Percentiles rank a stretch among this genome's conserved stretches.
Conservation (phyloP, 2,888 invertebrate species). For the Timema podura region DNA sequence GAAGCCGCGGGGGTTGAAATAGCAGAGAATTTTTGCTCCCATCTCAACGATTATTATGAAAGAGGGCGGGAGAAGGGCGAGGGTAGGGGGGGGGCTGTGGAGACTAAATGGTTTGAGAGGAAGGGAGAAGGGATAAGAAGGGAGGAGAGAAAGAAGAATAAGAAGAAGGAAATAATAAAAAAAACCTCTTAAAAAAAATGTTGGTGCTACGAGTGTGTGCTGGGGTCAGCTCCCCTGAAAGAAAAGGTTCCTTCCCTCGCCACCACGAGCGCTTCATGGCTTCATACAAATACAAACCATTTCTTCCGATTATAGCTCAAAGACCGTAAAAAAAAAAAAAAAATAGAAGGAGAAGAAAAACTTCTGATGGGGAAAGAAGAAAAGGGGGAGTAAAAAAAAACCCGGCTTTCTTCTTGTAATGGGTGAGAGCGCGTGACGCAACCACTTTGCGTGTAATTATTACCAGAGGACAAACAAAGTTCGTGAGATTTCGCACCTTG, state of each 20-base stretch:
- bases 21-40: constrained; percentile 32
- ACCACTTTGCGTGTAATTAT: no score
- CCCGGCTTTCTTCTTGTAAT: no score
- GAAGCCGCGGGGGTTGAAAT: constrained; percentile 27
- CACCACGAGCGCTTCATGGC: constrained; percentile 2
- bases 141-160: constrained; percentile 12
- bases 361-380: neutral
- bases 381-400: neutral
- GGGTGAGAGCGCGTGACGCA: no score
- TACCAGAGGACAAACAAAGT: no score
- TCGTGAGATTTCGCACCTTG: no score
- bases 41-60: constrained; percentile 31
- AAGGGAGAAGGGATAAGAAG: constrained; percentile 22
- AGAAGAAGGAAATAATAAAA: constrained; percentile 16
- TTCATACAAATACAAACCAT: constrained; percentile 27
- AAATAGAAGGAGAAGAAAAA: no score
- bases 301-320: constrained; percentile 25
- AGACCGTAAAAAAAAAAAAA: constrained; percentile 17
- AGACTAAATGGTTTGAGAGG: constrained; percentile 30
- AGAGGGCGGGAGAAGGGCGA: neutral
- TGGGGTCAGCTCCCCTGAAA: constrained; percentile 26
- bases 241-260: constrained; percentile 18
- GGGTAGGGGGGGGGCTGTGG: constrained; percentile 19
- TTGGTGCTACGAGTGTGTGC: constrained; percentile 24
- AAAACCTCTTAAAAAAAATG: constrained; percentile 21